Percentiles rank a stretch among this genome's conserved stretches.
Evolutionary conservation across 2,888 invertebrate genomes (phyloP).

Genomic region (Entomobrya proxima): DNA sequence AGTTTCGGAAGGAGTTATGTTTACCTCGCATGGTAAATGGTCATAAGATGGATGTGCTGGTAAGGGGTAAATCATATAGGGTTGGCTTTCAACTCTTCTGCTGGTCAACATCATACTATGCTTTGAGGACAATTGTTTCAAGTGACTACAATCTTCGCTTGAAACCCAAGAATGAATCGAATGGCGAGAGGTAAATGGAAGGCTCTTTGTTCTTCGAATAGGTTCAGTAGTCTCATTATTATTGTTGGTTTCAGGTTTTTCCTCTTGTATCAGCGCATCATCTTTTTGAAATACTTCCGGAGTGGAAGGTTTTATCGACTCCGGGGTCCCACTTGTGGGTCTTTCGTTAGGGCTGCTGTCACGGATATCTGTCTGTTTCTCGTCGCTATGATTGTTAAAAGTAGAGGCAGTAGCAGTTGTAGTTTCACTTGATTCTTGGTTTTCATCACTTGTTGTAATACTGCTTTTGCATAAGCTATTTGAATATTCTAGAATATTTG

Average conservation of each 20-base stretch:
- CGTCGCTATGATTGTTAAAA: conserved; percentile 23
- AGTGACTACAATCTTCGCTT: neutral
- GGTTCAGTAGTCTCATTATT: neutral
- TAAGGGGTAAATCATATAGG: conserved; percentile 1
- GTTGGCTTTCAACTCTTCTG: neutral
- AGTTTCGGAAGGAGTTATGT: too few relatives aligned
- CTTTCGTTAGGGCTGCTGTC: neutral
- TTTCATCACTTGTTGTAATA: neutral
- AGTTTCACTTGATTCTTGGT: neutral
- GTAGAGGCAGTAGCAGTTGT: neutral
- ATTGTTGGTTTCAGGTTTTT: neutral
- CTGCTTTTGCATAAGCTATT: neutral
- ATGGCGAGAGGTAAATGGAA: neutral
- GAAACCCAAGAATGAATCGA: neutral
- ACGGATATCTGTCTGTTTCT: conserved; percentile 12
- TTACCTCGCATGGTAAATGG: neutral
- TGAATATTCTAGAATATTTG: neutral
- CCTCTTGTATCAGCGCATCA: neutral
- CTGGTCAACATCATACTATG: neutral
- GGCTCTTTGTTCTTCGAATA: conserved; percentile 5
- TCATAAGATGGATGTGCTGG: conserved; percentile 10
- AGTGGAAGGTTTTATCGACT: neutral
- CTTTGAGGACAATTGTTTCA: neutral
- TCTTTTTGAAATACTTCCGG: neutral
- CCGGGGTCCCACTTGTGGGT: neutral